Percentiles rank a stretch among this genome's conserved stretches.
phyloP scores from a whole-genome alignment of 2,888 invertebrate species.

The Drosophila anomalipes region DNA sequence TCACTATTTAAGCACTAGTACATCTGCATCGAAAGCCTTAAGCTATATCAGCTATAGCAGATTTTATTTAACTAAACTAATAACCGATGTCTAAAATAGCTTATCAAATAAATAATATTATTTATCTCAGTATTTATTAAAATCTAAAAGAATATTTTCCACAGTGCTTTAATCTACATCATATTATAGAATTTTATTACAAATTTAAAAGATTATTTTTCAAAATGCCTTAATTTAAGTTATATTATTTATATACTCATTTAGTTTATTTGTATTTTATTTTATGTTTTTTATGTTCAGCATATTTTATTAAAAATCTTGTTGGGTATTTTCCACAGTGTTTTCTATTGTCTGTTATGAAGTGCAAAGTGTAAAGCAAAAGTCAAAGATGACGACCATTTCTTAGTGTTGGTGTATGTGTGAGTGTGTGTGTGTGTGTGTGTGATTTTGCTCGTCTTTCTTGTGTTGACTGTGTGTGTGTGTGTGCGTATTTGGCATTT shows the following conservation, averaged over 20 bases:
- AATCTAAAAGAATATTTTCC: neutral
- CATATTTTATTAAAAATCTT: neutral
- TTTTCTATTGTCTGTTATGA: constrained; percentile 70
- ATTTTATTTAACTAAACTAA: neutral
- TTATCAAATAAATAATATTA: neutral
- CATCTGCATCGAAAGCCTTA: neutral
- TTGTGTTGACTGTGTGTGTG: constrained; percentile 28
- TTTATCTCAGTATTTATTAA: neutral
- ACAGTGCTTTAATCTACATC: neutral
- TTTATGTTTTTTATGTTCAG: neutral
- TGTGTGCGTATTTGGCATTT: constrained; percentile 68
- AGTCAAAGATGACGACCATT: constrained; percentile 67
- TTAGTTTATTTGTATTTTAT: neutral
- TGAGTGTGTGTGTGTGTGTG: constrained; percentile 30
- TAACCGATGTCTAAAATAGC: neutral
- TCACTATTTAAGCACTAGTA: neutral
- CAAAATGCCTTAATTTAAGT: neutral
- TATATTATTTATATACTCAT: neutral
- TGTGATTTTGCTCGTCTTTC: constrained; percentile 68
- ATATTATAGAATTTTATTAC: neutral
- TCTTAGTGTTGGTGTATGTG: constrained; percentile 30
- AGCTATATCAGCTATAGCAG: neutral
- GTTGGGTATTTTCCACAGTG: constrained; percentile 27
- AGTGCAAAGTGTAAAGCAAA: constrained; percentile 79
- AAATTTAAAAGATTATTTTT: accelerated